phyloP scores from a whole-genome alignment of 2,888 invertebrate species.

The Noctua pronuba region DNA sequence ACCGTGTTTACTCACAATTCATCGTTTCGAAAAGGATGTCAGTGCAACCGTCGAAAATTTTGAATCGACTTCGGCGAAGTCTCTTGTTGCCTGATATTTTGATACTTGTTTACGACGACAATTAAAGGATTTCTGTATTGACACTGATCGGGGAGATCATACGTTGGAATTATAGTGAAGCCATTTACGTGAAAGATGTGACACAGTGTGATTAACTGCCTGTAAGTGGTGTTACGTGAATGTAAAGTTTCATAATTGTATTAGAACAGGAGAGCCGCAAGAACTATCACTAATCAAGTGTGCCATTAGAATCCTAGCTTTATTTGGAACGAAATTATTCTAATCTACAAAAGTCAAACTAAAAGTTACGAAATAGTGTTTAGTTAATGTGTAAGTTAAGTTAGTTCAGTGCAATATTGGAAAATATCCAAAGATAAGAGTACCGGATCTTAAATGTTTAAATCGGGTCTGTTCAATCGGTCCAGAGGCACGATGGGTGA shows the following conservation, averaged over 20 bases:
- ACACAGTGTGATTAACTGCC: conserved; percentile 73
- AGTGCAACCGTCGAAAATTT: conserved; percentile 86
- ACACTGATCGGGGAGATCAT: conserved; percentile 50
- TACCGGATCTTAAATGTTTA: conserved; percentile 85
- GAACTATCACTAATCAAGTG: conserved; percentile 70
- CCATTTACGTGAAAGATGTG: conserved; percentile 79
- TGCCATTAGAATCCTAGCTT: conserved; percentile 85
- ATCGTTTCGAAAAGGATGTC: conserved; percentile 81
- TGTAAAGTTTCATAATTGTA: conserved; percentile 72
- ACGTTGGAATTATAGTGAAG: conserved; percentile 62
- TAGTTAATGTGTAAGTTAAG: conserved; percentile 71
- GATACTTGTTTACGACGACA: conserved; percentile 88
- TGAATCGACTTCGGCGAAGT: conserved; percentile 83
- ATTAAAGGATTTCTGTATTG: conserved; percentile 75
- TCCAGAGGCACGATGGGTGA: conserved; percentile 86
- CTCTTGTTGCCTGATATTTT: conserved; percentile 84
- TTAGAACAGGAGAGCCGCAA: conserved; percentile 66
- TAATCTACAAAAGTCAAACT: conserved; percentile 82
- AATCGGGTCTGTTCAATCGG: conserved; percentile 86
- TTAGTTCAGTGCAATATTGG: conserved; percentile 82
- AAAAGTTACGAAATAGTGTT: conserved; percentile 71
- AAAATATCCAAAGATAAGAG: conserved; percentile 84
- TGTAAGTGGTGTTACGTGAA: conserved; percentile 71
- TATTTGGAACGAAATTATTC: conserved; percentile 79
- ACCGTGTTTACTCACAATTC: conserved; percentile 54